Evolutionary conservation across 1,140 invertebrate genomes (phyloP), one percentile per base, ranked within the genome.

Genomic region (Hycleus phaleratus): DNA sequence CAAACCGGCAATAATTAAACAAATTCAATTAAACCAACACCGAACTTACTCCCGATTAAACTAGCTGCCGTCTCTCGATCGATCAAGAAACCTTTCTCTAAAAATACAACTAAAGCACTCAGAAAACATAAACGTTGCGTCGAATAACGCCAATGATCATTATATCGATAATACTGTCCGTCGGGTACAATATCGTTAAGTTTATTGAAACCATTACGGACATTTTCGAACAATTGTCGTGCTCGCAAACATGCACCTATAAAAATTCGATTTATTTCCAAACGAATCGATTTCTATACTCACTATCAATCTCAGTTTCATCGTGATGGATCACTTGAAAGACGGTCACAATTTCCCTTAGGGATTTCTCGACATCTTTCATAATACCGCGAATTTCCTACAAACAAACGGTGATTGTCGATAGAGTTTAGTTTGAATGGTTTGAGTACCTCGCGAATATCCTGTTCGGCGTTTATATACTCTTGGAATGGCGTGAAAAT

Each of bases 71-170:
- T 84, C 56, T 89, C 83, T 65, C 84, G 83, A 9, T 79, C 77
- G 0, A 88, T 83, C 43, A 95, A 75, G 55, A 85, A 76, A 8
- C 88, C 88, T 46, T 81, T 78, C 75, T 92, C 87, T 24, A 96
- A 72, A 76, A 90, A 95, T 42, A 89, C 77, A 26, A 88, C 83
- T 45, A 94, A 76, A 7, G 90, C 84, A 56, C 85, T 82, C 5
- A 90, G 69, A 68, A 87, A 93, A 52, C 86, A 85, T 47, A 93
- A 77, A 46, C 85, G 78, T 68, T 95, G 91, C 0, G 86, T 92
- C 58, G 86, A 84, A 71, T 82, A 88, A 44, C 85, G 79, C 91
- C 92, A 95, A 59, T 90, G 87, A 66, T 95, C 91, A 68, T 93
- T 84, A 68, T 84, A 92, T 66, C 90, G 85, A 71, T 89, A 90